Conservation (phyloP, 2,888 invertebrate genomes). For the Drosophila bunnanda region DNA sequence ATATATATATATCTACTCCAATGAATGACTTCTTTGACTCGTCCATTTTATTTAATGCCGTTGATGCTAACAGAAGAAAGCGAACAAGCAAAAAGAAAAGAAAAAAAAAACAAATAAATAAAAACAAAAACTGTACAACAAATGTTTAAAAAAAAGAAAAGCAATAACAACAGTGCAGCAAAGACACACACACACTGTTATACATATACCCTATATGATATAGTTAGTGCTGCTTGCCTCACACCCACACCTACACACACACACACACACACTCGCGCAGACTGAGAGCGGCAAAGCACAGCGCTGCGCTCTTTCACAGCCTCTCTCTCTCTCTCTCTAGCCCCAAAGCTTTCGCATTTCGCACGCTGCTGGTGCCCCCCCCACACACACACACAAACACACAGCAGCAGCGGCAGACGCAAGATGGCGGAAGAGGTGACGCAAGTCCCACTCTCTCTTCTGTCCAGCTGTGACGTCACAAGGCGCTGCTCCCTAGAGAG, state of each 20-base stretch:
- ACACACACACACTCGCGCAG: conserved; percentile 13
- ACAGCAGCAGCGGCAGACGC: conserved; percentile 10
- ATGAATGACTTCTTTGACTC: conserved; percentile 85
- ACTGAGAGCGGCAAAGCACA: conserved; percentile 10
- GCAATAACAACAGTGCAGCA: conserved; percentile 59
- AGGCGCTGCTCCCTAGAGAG: conserved; percentile 28
- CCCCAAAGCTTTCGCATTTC: conserved; percentile 42
- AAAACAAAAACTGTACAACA: conserved; percentile 38
- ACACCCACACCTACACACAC: conserved; percentile 15
- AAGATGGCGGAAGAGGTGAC: conserved; percentile 21
- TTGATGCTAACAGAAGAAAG: conserved; percentile 82
- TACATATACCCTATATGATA: neutral
- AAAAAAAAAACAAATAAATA: conserved; percentile 45
- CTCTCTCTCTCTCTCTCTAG: conserved; percentile 1
- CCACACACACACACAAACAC: conserved; percentile 7
- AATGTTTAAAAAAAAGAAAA: conserved; percentile 36
- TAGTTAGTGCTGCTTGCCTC: conserved; percentile 30
- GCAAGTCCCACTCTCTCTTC: conserved; percentile 12
- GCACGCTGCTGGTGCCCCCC: conserved; percentile 32
- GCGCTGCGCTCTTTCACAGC: conserved; percentile 26
- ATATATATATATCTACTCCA: conserved; percentile 58
- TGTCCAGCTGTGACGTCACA: conserved; percentile 32
- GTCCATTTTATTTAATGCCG: conserved; percentile 84
- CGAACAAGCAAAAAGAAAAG: conserved; percentile 54
- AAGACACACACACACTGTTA: conserved; percentile 36